Percentiles rank a stretch among this genome's conserved stretches.
These are phyloP conservation scores for Phylloscopus trochiloides DNA, from an alignment of 2,113 vertebrate genomes.

Conservation along the genomic window DNA sequence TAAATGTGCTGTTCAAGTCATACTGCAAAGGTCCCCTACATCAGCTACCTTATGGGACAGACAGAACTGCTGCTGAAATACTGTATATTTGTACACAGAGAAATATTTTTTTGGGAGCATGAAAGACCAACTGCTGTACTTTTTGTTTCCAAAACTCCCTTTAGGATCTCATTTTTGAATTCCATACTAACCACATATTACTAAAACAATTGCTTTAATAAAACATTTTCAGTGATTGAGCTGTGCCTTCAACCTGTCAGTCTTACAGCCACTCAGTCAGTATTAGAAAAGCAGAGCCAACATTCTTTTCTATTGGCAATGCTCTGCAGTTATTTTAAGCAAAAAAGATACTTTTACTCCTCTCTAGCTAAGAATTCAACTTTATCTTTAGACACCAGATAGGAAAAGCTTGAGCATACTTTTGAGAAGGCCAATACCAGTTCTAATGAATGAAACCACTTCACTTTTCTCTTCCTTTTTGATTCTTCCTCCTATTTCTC, in stretches of 20 bases:
- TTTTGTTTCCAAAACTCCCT: not conserved
- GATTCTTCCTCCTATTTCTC: not conserved
- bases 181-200: not conserved
- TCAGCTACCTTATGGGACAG: not conserved
- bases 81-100: accelerated
- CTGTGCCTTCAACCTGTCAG: not conserved
- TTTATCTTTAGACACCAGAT: not conserved
- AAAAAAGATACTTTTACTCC: not conserved
- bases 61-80: not conserved
- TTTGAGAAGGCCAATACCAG: not conserved
- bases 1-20: not conserved
- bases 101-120: not conserved
- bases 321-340: not conserved
- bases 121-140: not conserved
- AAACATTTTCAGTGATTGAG: not conserved
- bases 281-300: not conserved
- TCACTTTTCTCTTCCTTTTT: not conserved
- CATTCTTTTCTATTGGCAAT: not conserved
- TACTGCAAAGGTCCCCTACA: not conserved
- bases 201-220: not conserved
- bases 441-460: not conserved
- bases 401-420: not conserved
- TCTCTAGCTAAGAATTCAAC: not conserved
- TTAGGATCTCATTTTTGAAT: not conserved
- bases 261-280: not conserved